These are phyloP conservation scores for Gymnoscelis rufifasciata DNA, from an alignment of 2,888 invertebrate genomes.

Conservation along the genomic window DNA sequence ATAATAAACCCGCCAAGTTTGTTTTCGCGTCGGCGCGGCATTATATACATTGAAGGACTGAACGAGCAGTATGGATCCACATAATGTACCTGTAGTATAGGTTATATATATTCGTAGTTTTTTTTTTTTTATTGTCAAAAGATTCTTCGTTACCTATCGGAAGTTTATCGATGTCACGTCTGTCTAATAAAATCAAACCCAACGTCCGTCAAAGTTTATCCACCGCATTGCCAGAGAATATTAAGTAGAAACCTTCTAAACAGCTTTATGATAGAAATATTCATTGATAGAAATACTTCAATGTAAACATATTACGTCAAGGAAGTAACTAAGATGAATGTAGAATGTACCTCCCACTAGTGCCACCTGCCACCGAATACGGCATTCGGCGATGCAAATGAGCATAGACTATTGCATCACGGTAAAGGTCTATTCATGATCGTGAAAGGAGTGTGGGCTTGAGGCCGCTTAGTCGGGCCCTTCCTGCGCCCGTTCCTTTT, in stretches of 20 bases:
- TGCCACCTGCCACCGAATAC: slow-evolving; percentile 45
- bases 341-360: slow-evolving; percentile 21
- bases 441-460: slow-evolving; percentile 62
- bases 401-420: slow-evolving; percentile 58
- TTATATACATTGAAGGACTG: no score
- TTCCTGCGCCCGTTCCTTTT: slow-evolving; percentile 67
- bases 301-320: slow-evolving; percentile 10
- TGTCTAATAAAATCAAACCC: background rate
- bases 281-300: slow-evolving; percentile 3
- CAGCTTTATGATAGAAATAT: slow-evolving; percentile 4
- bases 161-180: background rate
- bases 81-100: no score
- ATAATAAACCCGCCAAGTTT: no score
- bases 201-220: background rate
- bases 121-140: no score
- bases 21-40: no score
- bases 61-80: no score
- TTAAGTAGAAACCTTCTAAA: background rate
- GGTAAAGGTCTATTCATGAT: slow-evolving; percentile 50
- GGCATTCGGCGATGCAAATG: slow-evolving; percentile 54
- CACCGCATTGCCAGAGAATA: no score
- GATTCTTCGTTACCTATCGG: background rate
- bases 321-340: slow-evolving; percentile 23
- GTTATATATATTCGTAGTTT: no score
- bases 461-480: slow-evolving; percentile 70